These are phyloP conservation scores for Nylanderia fulva DNA, from an alignment of 1,140 invertebrate species.

Conservation along the genomic window DNA sequence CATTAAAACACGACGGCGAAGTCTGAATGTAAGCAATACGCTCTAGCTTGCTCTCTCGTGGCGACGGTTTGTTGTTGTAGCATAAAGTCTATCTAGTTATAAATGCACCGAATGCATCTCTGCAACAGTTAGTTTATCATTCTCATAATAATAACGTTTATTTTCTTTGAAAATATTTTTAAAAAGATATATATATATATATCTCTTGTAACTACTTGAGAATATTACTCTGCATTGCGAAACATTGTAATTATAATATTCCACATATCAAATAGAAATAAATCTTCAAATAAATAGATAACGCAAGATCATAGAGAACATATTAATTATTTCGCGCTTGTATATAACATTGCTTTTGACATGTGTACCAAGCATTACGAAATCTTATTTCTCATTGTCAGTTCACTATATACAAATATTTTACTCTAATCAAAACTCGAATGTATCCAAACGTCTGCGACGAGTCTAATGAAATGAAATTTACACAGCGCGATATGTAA, in stretches of 20 bases:
- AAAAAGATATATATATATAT: too few relatives aligned
- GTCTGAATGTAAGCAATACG: constrained; percentile 37
- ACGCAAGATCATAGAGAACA: neutral
- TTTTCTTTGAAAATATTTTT: neutral
- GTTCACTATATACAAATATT: neutral
- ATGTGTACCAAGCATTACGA: too few relatives aligned
- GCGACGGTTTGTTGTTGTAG: neutral
- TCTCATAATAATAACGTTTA: neutral
- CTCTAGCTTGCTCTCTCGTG: neutral
- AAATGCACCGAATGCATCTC: neutral
- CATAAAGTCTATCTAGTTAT: neutral
- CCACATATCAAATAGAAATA: neutral
- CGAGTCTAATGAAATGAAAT: neutral
- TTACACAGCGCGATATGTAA: neutral
- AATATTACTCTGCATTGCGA: neutral
- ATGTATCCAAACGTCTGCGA: neutral
- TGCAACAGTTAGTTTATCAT: neutral
- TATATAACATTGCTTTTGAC: neutral
- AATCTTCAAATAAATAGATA: neutral
- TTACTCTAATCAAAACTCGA: neutral
- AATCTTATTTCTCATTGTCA: neutral
- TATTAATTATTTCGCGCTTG: neutral
- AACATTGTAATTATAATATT: neutral
- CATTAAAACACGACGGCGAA: constrained; percentile 49
- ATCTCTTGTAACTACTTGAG: neutral